phyloP scores from a whole-genome alignment of 1,140 invertebrate species.

The Drosophila paulistorum region DNA sequence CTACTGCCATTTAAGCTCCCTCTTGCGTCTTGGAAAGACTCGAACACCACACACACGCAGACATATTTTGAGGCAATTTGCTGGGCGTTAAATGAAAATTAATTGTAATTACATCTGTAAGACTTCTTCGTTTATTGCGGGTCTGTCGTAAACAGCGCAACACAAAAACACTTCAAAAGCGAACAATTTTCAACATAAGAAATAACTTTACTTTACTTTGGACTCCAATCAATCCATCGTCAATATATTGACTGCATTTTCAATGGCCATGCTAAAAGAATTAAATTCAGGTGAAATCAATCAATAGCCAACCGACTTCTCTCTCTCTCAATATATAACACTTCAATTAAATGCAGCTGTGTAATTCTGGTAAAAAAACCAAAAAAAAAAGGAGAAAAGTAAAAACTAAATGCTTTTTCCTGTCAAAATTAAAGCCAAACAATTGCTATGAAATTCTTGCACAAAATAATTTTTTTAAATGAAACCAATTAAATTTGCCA shows the following conservation, averaged over 20 bases:
- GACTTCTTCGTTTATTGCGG: constrained; percentile 34
- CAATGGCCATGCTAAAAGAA: constrained; percentile 22
- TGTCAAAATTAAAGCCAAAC: constrained; percentile 26
- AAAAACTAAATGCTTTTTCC: background rate
- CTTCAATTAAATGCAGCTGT: constrained; percentile 50
- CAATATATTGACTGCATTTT: constrained; percentile 50
- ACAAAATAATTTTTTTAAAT: constrained; percentile 27
- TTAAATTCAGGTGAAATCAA: constrained; percentile 49
- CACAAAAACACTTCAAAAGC: constrained; percentile 6
- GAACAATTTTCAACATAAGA: constrained; percentile 5
- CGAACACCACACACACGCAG: too few relatives aligned
- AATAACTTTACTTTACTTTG: constrained; percentile 3
- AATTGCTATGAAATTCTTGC: constrained; percentile 19
- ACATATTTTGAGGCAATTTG: constrained; percentile 29
- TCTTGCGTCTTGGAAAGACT: background rate
- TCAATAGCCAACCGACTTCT: constrained; percentile 32
- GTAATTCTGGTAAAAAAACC: constrained; percentile 21
- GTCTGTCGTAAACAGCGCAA: constrained; percentile 27
- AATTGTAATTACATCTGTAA: constrained; percentile 54
- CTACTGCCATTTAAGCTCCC: background rate
- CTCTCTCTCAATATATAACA: constrained; percentile 9
- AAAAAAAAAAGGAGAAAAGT: background rate
- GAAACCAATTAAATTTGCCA: constrained; percentile 49
- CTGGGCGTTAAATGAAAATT: constrained; percentile 52
- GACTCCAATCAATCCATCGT: constrained; percentile 17